Conservation (phyloP, 2,113 vertebrate genomes). For the Chiloscyllium plagiosum region DNA sequence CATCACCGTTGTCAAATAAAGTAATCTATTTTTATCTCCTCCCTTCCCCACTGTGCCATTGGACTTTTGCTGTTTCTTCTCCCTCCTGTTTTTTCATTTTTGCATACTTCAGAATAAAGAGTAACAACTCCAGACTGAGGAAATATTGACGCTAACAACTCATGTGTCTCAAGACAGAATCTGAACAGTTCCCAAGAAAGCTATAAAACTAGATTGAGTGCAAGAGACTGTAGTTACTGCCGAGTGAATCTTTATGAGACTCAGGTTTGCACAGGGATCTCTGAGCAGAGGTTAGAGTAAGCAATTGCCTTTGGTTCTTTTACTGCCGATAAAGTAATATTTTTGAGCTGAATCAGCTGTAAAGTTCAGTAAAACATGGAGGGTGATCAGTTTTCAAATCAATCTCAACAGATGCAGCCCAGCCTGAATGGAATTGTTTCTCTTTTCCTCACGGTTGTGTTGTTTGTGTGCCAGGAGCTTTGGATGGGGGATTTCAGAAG, state of each 20-base stretch:
- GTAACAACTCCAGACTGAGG: neutral
- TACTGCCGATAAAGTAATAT: neutral
- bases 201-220: neutral
- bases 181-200: neutral
- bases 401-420: neutral
- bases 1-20: too few relatives aligned
- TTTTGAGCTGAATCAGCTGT: neutral
- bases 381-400: neutral
- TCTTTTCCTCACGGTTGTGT: neutral
- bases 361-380: neutral
- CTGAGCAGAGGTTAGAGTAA: neutral
- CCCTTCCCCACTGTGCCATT: neutral
- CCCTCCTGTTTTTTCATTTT: neutral
- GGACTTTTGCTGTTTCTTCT: neutral
- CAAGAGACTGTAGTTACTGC: neutral
- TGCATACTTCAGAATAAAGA: neutral
- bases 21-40: neutral
- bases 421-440: neutral
- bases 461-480: neutral
- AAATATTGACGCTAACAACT: neutral
- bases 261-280: neutral
- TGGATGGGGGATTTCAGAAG: neutral
- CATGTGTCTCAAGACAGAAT: neutral
- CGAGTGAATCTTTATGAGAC: too few relatives aligned
- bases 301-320: neutral